Percentiles rank a stretch among this genome's conserved stretches.
Evolutionary conservation across 2,888 invertebrate species (phyloP).

Genomic region (Alsophila aescularia): DNA sequence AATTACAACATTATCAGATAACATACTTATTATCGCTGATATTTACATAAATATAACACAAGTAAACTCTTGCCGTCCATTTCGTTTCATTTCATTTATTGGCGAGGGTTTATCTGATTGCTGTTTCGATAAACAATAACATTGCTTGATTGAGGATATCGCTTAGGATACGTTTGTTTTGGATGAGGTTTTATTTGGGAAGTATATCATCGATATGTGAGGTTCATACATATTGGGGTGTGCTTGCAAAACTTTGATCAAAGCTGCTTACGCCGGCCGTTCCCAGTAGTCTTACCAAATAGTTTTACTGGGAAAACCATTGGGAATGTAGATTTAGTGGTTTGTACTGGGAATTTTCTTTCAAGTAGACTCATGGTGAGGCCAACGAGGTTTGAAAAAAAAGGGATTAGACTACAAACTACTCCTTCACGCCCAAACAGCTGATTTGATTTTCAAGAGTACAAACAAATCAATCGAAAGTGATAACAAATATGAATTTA

Average conservation of each 20-base stretch:
- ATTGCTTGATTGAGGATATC: slow-evolving; percentile 43
- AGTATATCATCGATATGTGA: slow-evolving; percentile 14
- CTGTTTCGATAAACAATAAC: slow-evolving; percentile 34
- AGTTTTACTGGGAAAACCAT: too few relatives aligned
- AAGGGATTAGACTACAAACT: too few relatives aligned
- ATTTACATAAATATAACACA: slow-evolving; percentile 12
- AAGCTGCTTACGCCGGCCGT: too few relatives aligned
- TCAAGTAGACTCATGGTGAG: too few relatives aligned
- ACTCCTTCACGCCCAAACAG: too few relatives aligned
- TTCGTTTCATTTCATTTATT: slow-evolving; percentile 22
- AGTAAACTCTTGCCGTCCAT: slow-evolving; percentile 8
- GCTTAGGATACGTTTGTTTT: slow-evolving; percentile 30
- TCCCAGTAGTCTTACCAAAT: too few relatives aligned
- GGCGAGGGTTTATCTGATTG: slow-evolving; percentile 36
- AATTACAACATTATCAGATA: background rate
- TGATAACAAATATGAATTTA: too few relatives aligned
- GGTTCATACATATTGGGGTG: background rate
- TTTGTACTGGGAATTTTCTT: too few relatives aligned
- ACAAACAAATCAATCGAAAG: too few relatives aligned
- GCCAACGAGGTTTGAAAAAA: too few relatives aligned
- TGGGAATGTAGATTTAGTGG: too few relatives aligned
- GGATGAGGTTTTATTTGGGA: slow-evolving; percentile 12
- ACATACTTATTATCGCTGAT: background rate
- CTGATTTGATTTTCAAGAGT: too few relatives aligned
- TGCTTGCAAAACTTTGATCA: background rate